These are phyloP conservation scores for Platerodrilus igneus DNA, from an alignment of 2,888 invertebrate species.

Conservation along the genomic window DNA sequence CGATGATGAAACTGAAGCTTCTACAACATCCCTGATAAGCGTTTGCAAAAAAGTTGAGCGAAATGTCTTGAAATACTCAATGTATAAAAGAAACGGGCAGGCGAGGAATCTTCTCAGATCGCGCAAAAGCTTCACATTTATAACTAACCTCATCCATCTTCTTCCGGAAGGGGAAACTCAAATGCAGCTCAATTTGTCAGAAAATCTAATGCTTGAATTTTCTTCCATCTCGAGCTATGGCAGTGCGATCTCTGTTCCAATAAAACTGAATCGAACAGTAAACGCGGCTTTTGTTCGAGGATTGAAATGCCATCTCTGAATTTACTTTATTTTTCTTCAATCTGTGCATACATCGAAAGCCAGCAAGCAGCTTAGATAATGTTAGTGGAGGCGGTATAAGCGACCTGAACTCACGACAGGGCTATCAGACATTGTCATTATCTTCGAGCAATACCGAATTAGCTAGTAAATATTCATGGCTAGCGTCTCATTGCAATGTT, in stretches of 20 bases:
- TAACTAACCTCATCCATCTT: constrained; percentile 54
- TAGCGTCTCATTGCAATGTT: constrained; percentile 42
- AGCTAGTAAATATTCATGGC: constrained; percentile 52
- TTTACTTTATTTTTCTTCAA: constrained; percentile 31
- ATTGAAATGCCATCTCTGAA: constrained; percentile 30
- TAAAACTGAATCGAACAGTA: constrained; percentile 32
- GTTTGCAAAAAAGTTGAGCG: constrained; percentile 40
- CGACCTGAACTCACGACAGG: constrained; percentile 30
- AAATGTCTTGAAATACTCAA: constrained; percentile 46
- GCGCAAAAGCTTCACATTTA: constrained; percentile 53
- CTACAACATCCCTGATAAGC: constrained; percentile 49
- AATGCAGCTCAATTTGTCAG: constrained; percentile 54
- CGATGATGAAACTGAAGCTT: constrained; percentile 49
- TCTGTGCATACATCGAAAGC: constrained; percentile 17
- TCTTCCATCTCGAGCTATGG: constrained; percentile 29
- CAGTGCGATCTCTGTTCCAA: constrained; percentile 31
- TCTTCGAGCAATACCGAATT: constrained; percentile 43
- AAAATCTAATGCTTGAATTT: constrained; percentile 48
- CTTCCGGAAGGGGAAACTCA: constrained; percentile 47
- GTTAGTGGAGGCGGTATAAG: constrained; percentile 39
- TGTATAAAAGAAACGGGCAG: constrained; percentile 48
- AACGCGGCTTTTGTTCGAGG: constrained; percentile 30
- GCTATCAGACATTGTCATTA: constrained; percentile 43
- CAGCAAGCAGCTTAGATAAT: constrained; percentile 20
- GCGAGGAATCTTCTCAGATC: constrained; percentile 47